phyloP scores from a whole-genome alignment of 2,113 vertebrate genomes.

The Oplegnathus fasciatus region DNA sequence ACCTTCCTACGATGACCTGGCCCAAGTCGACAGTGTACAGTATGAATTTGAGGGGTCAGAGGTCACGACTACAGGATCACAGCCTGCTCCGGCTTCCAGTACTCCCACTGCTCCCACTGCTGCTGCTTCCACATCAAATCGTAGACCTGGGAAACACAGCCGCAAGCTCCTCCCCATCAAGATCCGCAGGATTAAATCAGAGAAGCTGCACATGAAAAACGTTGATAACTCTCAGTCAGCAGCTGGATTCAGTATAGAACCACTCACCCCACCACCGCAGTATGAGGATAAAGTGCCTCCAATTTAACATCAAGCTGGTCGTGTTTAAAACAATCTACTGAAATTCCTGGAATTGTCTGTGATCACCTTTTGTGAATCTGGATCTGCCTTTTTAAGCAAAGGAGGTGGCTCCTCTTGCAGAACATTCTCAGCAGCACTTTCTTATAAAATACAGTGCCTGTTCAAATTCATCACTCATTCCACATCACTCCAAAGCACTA shows the following conservation, averaged over 20 bases:
- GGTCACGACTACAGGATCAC: not conserved
- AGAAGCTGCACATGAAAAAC: constrained; percentile 92
- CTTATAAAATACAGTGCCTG: not conserved
- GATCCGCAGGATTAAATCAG: constrained; percentile 94
- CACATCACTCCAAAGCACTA: constrained; percentile 29
- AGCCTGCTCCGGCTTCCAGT: constrained; percentile 23
- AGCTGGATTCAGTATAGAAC: constrained; percentile 87
- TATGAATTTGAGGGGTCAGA: constrained; percentile 67
- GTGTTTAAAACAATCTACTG: constrained; percentile 19
- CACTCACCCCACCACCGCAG: constrained; percentile 93
- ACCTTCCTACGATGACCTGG: constrained; percentile 94
- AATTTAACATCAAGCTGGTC: constrained; percentile 53
- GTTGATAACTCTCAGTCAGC: constrained; percentile 73
- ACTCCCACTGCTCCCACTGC: not conserved
- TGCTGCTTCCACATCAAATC: constrained; percentile 1
- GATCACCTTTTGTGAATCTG: constrained; percentile 24
- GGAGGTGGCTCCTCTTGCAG: not conserved
- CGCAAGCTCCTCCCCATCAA: constrained; percentile 90
- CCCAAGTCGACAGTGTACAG: constrained; percentile 76
- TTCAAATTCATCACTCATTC: not conserved
- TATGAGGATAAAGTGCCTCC: constrained; percentile 89
- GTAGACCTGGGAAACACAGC: constrained; percentile 80
- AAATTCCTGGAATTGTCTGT: constrained; percentile 28
- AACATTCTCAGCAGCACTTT: constrained; percentile 37
- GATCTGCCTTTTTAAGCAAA: constrained; percentile 24